Evolutionary conservation across 2,888 invertebrate genomes (phyloP), one percentile per base, ranked within the genome.

Genomic region (Volucella inflata): DNA sequence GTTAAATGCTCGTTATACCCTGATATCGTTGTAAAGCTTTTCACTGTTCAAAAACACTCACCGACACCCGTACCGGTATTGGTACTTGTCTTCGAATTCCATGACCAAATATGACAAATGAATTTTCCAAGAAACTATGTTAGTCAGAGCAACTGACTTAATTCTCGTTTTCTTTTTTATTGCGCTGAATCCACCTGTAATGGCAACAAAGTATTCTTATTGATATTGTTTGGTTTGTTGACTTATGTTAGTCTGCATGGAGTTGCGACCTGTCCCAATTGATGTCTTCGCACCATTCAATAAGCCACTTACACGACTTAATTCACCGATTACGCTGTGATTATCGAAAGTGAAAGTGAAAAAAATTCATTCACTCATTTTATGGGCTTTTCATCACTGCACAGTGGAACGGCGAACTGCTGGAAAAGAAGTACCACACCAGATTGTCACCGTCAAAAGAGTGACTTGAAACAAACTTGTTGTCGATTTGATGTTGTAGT

Each of bases 331-430:
- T 83, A 78, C 48, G 60, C 72, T 42, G 72, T 60, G 51, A 72
- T 80, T 68, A 80, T 77, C 72, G 78, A 83, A 83, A 83, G 82
- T 83, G 82, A 83, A 83, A 83, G 82, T 57, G 6, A 6, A 6
- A 30, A 62, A 16, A 72, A 83, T 67, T 72, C 67, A 81, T 76
- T 81, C 46, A 67, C 51, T 59, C 17, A 36, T 60, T 72, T 64
- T 67, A 79, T 72, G 42, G 67, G 44, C 53, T 65, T 46, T 51
- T 38, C 38, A 51, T 70, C 44, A n/a, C 30, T 30, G n/a, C 4
- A 60, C 14, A 8, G 21, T 46, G 17, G 14, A 11, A 16, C 14
- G 36, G 40, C 60, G 17, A 59, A 12, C 12, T 16, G 50, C 42
- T n/a, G 40, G 2, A 64, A 44, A 10, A 14, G 17, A 79, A 50